Percentiles rank a stretch among this genome's conserved stretches.
phyloP scores from a whole-genome alignment of 2,888 invertebrate genomes.

The Thecophora atra region DNA sequence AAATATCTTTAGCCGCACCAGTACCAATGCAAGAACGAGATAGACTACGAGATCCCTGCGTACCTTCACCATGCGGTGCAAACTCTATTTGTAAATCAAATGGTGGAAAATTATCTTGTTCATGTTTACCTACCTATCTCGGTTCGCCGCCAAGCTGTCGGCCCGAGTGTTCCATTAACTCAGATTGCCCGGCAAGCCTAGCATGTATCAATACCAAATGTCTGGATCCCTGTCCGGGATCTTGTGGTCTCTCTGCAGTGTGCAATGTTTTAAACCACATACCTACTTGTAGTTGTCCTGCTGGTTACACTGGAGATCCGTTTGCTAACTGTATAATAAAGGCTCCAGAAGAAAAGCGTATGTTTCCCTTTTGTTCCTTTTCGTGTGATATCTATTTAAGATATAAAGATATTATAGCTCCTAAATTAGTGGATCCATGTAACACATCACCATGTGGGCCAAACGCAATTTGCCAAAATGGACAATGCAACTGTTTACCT shows the following conservation, averaged over 20 bases:
- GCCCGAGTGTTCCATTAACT: conserved; percentile 74
- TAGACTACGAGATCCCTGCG: conserved; percentile 70
- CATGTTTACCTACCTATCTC: conserved; percentile 70
- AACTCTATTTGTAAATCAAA: conserved; percentile 71
- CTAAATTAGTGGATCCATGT: conserved; percentile 68
- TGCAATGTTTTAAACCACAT: conserved; percentile 72
- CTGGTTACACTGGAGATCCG: conserved; percentile 72
- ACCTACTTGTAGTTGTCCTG: conserved; percentile 72
- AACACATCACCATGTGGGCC: conserved; percentile 80
- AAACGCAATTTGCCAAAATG: conserved; percentile 76
- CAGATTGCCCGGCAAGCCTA: conserved; percentile 74
- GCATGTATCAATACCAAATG: conserved; percentile 75
- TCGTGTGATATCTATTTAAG: background rate
- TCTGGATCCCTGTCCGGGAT: conserved; percentile 75
- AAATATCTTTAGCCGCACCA: conserved; percentile 31
- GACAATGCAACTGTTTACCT: conserved; percentile 73
- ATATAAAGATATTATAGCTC: conserved; percentile 40
- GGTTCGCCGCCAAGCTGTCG: conserved; percentile 76
- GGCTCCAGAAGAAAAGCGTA: conserved; percentile 58
- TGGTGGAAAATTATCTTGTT: conserved; percentile 71
- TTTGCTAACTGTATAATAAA: conserved; percentile 68
- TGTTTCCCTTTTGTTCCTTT: conserved; percentile 24
- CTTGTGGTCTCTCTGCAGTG: conserved; percentile 71
- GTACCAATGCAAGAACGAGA: conserved; percentile 48
- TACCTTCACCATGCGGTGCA: conserved; percentile 75